Evolutionary conservation across 2,797 vertebrate species (phyloP), one percentile per base, ranked within the genome.

Genomic region (Peromyscus melanophrys): DNA sequence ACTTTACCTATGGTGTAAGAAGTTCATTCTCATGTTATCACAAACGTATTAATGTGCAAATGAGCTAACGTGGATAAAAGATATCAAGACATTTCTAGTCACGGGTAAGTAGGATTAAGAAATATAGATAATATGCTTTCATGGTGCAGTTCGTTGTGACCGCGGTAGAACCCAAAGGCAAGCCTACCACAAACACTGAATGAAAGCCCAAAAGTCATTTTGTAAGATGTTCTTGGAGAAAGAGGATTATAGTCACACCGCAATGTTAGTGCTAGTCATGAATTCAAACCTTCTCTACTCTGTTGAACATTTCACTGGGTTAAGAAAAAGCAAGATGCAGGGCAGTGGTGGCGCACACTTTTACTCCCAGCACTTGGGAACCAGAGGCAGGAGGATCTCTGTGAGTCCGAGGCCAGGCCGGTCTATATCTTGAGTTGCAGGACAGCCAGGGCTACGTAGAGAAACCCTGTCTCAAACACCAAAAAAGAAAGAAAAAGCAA

Each of bases 31-130:
- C 12, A 52, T 23, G 25, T 91, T 92, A 91, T 91, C 63, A 96
- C 78, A 67, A 92, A 89, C 25, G 80, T 12, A 67, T 40, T 34
- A 71, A 75, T 59, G 16, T 92, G 17, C 40, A 77, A 85, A 92
- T 94, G 14, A 90, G 29, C 55, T 49, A 2, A 81, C 25, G 49
- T 43, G 27, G 89, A 89, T 83, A 46, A 86, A 81, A 90, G 21
- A 25, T 31, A 89, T 75, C 93, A 77, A 29, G 65, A 23, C 65
- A 90, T 85, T 92, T 96, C 76, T 77, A 65, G 82, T 85, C 5
- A 7, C 31, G 34, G 14, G 71, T 61, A 73, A 73, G 37, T 87
- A 89, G 90, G 37, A 67, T 27, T 92, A 89, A 85, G n/a, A 85
- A 46, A 65, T 59, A 52, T 0, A 82, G 40, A 77, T 16, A 49